Conservation (phyloP, 2,113 vertebrate species). For the Burhinus oedicnemus region DNA sequence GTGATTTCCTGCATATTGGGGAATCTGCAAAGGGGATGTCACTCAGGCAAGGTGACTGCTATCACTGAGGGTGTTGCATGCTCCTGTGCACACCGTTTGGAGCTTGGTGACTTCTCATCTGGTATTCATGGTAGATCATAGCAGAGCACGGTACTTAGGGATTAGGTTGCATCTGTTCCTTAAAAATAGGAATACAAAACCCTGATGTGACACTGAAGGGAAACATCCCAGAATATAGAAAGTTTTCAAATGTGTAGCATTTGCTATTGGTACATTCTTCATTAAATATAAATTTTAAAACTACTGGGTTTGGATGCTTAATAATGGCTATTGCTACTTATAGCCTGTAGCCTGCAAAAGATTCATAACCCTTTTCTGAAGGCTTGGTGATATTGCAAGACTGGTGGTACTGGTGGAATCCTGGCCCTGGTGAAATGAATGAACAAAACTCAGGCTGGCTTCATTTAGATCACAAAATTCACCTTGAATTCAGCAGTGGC, state of each 20-base stretch:
- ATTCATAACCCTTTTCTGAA: not conserved
- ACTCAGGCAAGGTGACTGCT: not conserved
- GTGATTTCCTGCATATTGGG: not conserved
- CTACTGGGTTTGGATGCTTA: not conserved
- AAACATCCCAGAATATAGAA: not conserved
- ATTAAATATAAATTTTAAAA: not conserved
- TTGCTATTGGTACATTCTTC: not conserved
- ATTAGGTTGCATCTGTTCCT: not conserved
- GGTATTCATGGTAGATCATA: rapidly evolving
- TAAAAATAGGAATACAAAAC: not conserved
- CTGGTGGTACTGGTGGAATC: not conserved
- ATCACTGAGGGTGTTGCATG: not conserved
- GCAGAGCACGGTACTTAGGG: not conserved
- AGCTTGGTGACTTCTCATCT: not conserved
- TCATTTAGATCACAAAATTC: not conserved
- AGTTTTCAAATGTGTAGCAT: not conserved
- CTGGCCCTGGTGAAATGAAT: not conserved
- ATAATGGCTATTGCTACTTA: not conserved
- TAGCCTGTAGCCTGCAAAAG: not conserved
- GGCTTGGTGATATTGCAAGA: not conserved
- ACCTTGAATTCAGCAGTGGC: not conserved
- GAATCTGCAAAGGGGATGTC: not conserved
- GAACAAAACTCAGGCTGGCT: not conserved
- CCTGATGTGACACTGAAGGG: not conserved
- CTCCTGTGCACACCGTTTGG: rapidly evolving